A percentile compares a stretch with the other conserved stretches of the same genome.
Conservation (phyloP, 2,113 vertebrate species). For the Pollimyrus isidori region DNA sequence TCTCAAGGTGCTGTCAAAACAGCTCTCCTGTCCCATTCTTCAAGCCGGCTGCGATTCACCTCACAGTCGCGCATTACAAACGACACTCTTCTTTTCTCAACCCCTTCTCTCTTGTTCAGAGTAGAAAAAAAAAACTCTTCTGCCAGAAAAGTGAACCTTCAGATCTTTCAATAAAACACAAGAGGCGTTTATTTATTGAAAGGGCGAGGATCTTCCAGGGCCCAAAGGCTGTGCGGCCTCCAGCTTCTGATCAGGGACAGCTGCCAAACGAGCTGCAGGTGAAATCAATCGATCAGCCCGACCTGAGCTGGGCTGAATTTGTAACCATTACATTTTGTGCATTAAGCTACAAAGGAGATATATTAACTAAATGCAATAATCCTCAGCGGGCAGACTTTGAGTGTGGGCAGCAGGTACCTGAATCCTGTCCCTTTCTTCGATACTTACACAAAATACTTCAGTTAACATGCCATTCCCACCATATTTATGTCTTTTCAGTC, state of each 20-base stretch:
- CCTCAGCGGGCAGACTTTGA: not conserved
- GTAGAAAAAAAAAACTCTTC: not conserved
- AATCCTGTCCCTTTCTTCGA: not conserved
- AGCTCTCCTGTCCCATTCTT: not conserved
- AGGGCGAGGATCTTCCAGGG: not conserved
- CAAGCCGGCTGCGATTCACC: not conserved
- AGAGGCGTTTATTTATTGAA: not conserved
- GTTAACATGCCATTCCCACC: not conserved
- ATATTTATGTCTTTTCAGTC: not conserved
- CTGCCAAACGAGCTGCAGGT: not conserved
- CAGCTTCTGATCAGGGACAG: not conserved
- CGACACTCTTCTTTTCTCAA: not conserved
- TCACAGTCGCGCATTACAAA: not conserved
- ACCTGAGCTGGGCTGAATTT: not conserved
- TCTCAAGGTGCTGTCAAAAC: constrained; percentile 1
- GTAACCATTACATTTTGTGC: not conserved
- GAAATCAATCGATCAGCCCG: not conserved
- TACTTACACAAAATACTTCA: not conserved
- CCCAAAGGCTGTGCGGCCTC: not conserved
- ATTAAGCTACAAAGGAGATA: not conserved
- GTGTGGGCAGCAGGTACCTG: not conserved
- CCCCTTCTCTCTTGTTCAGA: not conserved
- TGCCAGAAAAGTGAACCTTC: constrained; percentile 1
- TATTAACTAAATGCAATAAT: not conserved
- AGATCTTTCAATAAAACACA: not conserved